Evolutionary conservation across 2,113 vertebrate species (phyloP).

Genomic region (Pholis gunnellus): DNA sequence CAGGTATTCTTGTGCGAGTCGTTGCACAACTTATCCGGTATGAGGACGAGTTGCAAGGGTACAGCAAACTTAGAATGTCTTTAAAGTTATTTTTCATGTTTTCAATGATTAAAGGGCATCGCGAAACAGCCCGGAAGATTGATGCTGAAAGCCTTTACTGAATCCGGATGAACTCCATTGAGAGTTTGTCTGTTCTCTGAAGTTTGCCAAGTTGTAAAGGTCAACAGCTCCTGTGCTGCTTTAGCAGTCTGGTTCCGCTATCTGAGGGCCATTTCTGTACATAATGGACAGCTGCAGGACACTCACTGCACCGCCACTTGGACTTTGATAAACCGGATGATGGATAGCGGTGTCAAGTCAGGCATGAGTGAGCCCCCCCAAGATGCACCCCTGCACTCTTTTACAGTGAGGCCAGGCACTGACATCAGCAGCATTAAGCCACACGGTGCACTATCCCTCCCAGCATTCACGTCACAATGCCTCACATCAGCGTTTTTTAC

Average conservation of each 20-base stretch:
- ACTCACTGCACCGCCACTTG: conserved; percentile 38
- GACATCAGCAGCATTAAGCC: conserved; percentile 26
- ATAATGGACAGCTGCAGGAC: conserved; percentile 68
- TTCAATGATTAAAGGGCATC: conserved; percentile 49
- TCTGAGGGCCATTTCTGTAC: conserved; percentile 52
- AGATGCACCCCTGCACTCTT: conserved; percentile 37
- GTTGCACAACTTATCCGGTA: neutral
- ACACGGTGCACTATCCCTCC: neutral
- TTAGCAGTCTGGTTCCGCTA: conserved; percentile 8
- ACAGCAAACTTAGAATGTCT: neutral
- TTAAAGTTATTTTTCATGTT: conserved; percentile 16
- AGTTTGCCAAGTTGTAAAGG: conserved; percentile 59
- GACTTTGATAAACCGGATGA: conserved; percentile 64
- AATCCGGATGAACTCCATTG: conserved; percentile 39
- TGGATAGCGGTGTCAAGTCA: conserved; percentile 68
- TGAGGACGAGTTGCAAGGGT: neutral
- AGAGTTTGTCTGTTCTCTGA: conserved; percentile 50
- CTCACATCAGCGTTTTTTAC: neutral
- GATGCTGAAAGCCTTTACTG: conserved; percentile 28
- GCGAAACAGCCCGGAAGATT: neutral
- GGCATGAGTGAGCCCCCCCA: conserved; percentile 41
- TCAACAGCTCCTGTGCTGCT: conserved; percentile 41
- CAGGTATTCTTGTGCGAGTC: neutral
- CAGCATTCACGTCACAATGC: neutral
- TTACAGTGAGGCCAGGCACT: conserved; percentile 6